A percentile compares a stretch with the other conserved stretches of the same genome.
These are phyloP conservation scores for Drosophila glabriapex DNA, from an alignment of 2,888 invertebrate species.

Conservation along the genomic window DNA sequence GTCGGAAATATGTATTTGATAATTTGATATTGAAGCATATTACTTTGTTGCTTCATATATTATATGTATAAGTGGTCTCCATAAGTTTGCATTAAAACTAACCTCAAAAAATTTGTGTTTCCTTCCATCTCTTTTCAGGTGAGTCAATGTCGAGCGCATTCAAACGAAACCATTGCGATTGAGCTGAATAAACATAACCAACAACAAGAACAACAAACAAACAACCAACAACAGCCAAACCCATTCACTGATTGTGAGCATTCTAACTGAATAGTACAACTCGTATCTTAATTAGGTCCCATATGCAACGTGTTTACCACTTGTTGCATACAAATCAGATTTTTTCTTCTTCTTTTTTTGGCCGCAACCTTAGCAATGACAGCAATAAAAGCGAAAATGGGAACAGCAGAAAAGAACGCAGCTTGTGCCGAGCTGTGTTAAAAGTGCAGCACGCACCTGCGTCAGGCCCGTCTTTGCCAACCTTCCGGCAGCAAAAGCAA, in stretches of 20 bases:
- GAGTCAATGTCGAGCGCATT: constrained; percentile 47
- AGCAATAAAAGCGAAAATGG: constrained; percentile 4
- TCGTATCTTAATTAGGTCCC: constrained; percentile 45
- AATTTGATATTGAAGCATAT: background rate
- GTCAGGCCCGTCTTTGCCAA: constrained; percentile 12
- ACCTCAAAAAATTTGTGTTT: constrained; percentile 30
- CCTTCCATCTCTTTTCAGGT: constrained; percentile 52
- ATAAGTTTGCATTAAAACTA: constrained; percentile 33
- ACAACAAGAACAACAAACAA: background rate
- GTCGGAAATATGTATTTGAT: background rate
- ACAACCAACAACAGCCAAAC: constrained; percentile 4
- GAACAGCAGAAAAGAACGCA: constrained; percentile 4
- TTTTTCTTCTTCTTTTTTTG: background rate
- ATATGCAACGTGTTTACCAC: constrained; percentile 43
- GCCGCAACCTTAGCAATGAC: background rate
- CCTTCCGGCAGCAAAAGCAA: constrained; percentile 26
- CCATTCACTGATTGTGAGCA: constrained; percentile 17
- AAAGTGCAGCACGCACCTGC: constrained; percentile 46
- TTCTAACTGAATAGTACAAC: constrained; percentile 16
- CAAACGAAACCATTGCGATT: constrained; percentile 37
- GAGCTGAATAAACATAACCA: constrained; percentile 5
- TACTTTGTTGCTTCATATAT: background rate
- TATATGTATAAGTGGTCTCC: constrained; percentile 2
- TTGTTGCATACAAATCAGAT: constrained; percentile 45
- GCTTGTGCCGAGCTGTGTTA: constrained; percentile 2